These are phyloP conservation scores for Ochotona princeps DNA, from an alignment of 2,113 vertebrate genomes.

Conservation along the genomic window DNA sequence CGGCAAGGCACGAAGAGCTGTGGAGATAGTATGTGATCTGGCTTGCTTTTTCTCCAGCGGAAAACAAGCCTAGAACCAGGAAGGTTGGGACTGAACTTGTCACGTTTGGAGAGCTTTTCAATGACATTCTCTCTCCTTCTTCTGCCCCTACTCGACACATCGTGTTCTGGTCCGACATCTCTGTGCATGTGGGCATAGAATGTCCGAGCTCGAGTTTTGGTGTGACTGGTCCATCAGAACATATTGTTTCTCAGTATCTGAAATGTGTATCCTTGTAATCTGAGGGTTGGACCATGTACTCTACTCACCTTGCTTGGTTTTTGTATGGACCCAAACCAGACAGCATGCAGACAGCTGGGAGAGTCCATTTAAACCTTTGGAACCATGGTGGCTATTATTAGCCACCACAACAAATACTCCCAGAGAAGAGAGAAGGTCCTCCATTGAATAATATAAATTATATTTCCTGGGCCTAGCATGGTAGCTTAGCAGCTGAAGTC, in stretches of 20 bases:
- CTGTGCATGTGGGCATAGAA: neutral
- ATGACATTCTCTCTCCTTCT: neutral
- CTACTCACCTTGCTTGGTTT: neutral
- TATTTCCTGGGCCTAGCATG: too few species aligned
- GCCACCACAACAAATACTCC: neutral
- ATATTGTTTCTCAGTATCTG: neutral
- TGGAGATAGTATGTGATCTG: neutral
- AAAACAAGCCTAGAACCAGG: constrained; percentile 15
- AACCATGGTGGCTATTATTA: neutral
- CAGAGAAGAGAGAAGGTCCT: neutral
- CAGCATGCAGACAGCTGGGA: neutral
- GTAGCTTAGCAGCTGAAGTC: too few species aligned
- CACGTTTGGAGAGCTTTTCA: neutral
- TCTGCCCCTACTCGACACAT: neutral
- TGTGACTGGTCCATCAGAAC: too few species aligned
- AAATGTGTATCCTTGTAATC: neutral
- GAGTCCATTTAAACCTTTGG: neutral
- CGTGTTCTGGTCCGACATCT: rapidly evolving
- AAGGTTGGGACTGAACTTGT: neutral
- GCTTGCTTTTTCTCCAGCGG: constrained; percentile 37
- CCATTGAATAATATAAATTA: too few species aligned
- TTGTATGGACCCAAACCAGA: neutral
- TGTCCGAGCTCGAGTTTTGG: neutral
- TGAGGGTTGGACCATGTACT: too few species aligned
- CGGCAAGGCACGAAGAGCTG: constrained; percentile 62